Conservation (phyloP, 2,797 vertebrate species). For the Halcyon badia region DNA sequence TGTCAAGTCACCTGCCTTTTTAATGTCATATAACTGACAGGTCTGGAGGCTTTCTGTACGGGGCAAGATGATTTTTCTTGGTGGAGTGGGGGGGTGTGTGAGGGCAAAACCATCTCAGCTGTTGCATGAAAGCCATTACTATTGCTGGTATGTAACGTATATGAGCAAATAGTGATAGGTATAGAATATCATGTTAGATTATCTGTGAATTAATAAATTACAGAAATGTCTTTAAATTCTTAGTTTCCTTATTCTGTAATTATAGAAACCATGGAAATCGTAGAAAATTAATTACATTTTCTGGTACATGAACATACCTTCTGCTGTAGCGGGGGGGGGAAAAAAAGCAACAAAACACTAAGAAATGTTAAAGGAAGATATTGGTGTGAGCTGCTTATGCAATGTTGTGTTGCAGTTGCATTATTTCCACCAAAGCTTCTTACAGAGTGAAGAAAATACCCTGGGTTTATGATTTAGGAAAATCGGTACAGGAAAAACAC, state of each 20-base stretch:
- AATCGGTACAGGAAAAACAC: background rate
- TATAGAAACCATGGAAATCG: background rate
- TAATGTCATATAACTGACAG: background rate
- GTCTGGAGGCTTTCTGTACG: background rate
- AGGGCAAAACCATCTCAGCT: background rate
- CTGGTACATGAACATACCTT: background rate
- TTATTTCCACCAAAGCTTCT: background rate
- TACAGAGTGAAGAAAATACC: background rate
- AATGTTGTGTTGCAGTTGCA: background rate
- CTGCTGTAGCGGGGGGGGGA: background rate
- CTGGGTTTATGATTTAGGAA: constrained; percentile 18
- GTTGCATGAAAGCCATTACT: background rate
- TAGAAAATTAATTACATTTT: background rate
- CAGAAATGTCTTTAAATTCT: background rate
- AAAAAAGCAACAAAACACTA: background rate
- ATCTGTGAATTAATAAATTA: background rate
- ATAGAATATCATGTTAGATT: background rate
- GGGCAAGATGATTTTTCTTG: background rate
- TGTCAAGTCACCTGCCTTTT: background rate
- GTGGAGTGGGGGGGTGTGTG: background rate
- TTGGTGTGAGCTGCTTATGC: background rate
- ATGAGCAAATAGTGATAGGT: background rate
- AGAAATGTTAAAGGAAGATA: background rate
- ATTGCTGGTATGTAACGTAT: background rate
- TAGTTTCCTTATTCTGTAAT: background rate